Evolutionary conservation across 2,888 invertebrate genomes (phyloP).

Genomic region (Odiellus spinosus): DNA sequence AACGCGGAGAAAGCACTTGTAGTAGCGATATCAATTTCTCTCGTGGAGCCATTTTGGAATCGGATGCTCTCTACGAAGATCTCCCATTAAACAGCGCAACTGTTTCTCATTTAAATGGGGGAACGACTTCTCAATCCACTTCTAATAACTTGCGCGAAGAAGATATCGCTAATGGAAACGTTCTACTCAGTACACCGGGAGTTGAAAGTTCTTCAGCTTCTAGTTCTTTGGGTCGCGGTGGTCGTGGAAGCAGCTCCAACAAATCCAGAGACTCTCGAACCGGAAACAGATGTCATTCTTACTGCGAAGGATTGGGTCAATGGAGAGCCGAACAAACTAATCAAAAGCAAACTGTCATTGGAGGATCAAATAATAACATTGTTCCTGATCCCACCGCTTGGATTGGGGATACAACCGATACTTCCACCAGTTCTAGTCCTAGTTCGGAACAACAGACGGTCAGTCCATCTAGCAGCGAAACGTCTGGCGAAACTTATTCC

Average conservation of each 20-base stretch:
- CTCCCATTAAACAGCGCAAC: slow-evolving; percentile 7
- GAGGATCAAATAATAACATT: slow-evolving; percentile 9
- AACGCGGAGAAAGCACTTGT: too few relatives aligned
- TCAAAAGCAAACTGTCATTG: not conserved
- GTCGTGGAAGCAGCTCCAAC: too few relatives aligned
- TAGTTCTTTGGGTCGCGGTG: too few relatives aligned
- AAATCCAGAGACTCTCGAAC: too few relatives aligned
- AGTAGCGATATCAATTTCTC: too few relatives aligned
- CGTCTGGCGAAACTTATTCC: slow-evolving; percentile 16
- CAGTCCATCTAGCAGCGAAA: slow-evolving; percentile 21
- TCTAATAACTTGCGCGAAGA: slow-evolving; percentile 2
- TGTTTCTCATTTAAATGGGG: not conserved
- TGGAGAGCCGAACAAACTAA: not conserved
- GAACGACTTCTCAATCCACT: not conserved
- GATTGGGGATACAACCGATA: slow-evolving; percentile 18
- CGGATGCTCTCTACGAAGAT: slow-evolving; percentile 15
- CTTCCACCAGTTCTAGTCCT: slow-evolving; percentile 20
- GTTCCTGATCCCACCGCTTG: slow-evolving; percentile 18
- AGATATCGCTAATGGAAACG: slow-evolving; percentile 5
- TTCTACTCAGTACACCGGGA: not conserved
- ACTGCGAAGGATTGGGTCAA: slow-evolving; percentile 9
- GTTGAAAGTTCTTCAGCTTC: too few relatives aligned
- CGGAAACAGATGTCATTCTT: slow-evolving; percentile 11
- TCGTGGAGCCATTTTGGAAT: slow-evolving; percentile 7
- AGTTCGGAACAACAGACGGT: slow-evolving; percentile 17